Evolutionary conservation across 2,888 invertebrate species (phyloP).

Genomic region (Hypolimnas misippus): DNA sequence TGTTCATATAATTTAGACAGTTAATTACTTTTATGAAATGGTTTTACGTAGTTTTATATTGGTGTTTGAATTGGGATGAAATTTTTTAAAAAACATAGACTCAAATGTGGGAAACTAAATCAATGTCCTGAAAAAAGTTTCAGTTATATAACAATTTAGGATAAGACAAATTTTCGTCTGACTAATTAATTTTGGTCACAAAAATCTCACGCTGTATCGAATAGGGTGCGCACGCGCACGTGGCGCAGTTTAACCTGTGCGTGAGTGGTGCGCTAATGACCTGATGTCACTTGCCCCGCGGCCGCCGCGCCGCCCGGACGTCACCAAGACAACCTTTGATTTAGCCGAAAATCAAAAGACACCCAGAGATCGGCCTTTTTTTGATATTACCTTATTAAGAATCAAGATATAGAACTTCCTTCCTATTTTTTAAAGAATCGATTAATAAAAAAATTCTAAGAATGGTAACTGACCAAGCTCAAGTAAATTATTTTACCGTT

Average conservation of each 20-base stretch:
- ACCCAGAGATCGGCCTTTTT: slow-evolving; percentile 23
- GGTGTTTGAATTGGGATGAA: too few species aligned
- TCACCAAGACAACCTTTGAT: slow-evolving; percentile 39
- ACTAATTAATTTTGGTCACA: slow-evolving; percentile 23
- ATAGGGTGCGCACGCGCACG: slow-evolving; percentile 70
- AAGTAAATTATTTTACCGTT: background rate
- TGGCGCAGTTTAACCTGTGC: slow-evolving; percentile 77
- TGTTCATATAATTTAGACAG: background rate
- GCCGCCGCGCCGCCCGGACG: slow-evolving; percentile 50
- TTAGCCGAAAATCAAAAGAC: slow-evolving; percentile 37
- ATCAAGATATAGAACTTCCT: slow-evolving; percentile 30
- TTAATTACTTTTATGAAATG: background rate
- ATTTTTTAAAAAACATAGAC: too few species aligned
- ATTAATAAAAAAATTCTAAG: slow-evolving; percentile 11
- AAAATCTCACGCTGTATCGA: slow-evolving; percentile 56
- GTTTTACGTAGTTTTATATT: background rate
- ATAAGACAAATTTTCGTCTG: background rate
- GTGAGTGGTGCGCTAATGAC: slow-evolving; percentile 78
- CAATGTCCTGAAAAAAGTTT: too few species aligned
- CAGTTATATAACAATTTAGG: too few species aligned
- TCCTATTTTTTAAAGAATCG: slow-evolving; percentile 26
- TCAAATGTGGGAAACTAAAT: too few species aligned
- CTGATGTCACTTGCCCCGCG: slow-evolving; percentile 54
- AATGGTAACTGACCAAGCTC: background rate
- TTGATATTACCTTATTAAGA: slow-evolving; percentile 39